Conservation (phyloP, 2,113 vertebrate species). For the Ceyx melanurus region DNA sequence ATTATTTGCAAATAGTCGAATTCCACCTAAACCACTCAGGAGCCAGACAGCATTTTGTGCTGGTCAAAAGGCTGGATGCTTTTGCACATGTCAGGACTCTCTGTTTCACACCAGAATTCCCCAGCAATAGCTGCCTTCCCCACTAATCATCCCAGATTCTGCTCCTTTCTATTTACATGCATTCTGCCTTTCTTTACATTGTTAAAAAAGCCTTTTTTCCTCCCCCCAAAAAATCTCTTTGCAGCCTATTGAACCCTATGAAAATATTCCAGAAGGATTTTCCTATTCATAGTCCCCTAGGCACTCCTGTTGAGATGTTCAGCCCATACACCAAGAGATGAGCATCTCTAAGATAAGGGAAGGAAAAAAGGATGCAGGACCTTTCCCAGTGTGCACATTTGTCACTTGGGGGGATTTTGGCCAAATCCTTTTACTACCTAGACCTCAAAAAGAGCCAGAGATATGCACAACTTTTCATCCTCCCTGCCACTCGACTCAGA, state of each 20-base stretch:
- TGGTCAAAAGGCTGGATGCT: not conserved
- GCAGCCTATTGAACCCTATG: not conserved
- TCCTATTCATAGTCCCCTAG: not conserved
- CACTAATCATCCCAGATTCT: not conserved
- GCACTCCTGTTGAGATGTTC: not conserved
- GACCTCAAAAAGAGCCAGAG: not conserved
- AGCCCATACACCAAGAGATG: fast-evolving
- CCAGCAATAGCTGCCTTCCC: not conserved
- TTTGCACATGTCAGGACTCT: not conserved
- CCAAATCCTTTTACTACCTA: not conserved
- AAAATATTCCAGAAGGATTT: not conserved
- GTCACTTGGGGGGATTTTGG: not conserved
- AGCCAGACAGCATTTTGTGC: not conserved
- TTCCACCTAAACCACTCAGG: not conserved
- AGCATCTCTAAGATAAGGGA: not conserved
- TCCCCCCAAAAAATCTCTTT: not conserved
- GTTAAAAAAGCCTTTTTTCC: not conserved
- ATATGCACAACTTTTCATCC: not conserved
- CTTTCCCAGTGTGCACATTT: not conserved
- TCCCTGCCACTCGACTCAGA: not conserved
- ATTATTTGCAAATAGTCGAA: not conserved
- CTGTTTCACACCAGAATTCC: not conserved
- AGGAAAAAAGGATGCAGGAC: too few relatives aligned
- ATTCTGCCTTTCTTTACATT: not conserved
- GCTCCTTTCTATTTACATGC: not conserved